These are phyloP conservation scores for Cephus cinctus DNA, from an alignment of 1,140 invertebrate genomes.

Conservation along the genomic window DNA sequence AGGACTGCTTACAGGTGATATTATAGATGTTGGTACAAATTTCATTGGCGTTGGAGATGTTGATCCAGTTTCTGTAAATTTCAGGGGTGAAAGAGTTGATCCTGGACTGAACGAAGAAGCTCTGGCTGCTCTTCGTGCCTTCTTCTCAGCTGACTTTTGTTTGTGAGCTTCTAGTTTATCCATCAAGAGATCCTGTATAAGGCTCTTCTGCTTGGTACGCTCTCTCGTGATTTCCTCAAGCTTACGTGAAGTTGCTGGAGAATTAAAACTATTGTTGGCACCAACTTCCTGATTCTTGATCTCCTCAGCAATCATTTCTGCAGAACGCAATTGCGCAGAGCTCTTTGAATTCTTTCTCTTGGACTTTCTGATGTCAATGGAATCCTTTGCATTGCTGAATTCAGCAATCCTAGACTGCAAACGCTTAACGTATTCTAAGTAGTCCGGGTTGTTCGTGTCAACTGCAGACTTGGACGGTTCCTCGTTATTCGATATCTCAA, in stretches of 20 bases:
- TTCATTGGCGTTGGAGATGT: slow-evolving; percentile 21
- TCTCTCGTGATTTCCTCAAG: slow-evolving; percentile 68
- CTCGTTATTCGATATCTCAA: slow-evolving; percentile 7
- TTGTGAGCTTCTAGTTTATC: slow-evolving; percentile 72
- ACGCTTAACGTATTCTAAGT: slow-evolving; percentile 67
- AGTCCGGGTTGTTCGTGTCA: slow-evolving; percentile 54
- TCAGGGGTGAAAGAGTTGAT: slow-evolving; percentile 29
- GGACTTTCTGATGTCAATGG: slow-evolving; percentile 68
- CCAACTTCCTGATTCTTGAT: slow-evolving; percentile 37
- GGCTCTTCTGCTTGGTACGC: slow-evolving; percentile 67
- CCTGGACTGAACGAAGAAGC: slow-evolving; percentile 39
- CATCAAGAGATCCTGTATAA: slow-evolving; percentile 77
- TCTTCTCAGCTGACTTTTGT: slow-evolving; percentile 64
- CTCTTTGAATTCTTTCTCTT: slow-evolving; percentile 60
- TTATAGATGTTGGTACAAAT: slow-evolving; percentile 33
- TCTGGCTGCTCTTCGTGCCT: slow-evolving; percentile 49
- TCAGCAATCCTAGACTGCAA: slow-evolving; percentile 70
- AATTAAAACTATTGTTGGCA: slow-evolving; percentile 41
- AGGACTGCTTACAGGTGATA: slow-evolving; percentile 30
- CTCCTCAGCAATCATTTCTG: slow-evolving; percentile 53
- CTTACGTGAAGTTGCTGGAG: slow-evolving; percentile 57
- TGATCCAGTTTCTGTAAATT: slow-evolving; percentile 21
- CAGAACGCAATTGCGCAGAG: slow-evolving; percentile 28
- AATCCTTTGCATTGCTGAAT: slow-evolving; percentile 70
- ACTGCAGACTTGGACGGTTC: slow-evolving; percentile 19